Evolutionary conservation across 2,113 vertebrate species (phyloP).

Genomic region (Chitala chitala): DNA sequence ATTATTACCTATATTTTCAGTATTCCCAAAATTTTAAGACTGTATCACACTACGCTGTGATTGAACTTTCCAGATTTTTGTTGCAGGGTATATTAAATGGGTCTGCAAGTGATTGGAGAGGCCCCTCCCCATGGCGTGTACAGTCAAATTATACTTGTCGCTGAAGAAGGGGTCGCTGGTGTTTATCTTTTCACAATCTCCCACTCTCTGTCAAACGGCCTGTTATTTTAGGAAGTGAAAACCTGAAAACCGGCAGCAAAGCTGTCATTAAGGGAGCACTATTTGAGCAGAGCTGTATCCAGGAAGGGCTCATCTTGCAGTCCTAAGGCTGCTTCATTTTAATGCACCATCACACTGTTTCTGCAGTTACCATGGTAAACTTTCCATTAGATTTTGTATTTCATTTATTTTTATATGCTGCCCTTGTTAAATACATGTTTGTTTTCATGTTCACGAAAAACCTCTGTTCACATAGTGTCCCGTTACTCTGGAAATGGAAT

Average conservation of each 20-base stretch:
- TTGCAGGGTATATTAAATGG: not conserved
- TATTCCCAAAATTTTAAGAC: not conserved
- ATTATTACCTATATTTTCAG: too few species aligned
- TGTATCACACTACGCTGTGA: not conserved
- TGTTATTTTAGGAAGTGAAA: slow-evolving; percentile 18
- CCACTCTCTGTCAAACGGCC: slow-evolving; percentile 2
- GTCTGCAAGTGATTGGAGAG: not conserved
- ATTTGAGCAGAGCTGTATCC: too few species aligned
- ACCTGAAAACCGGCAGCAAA: slow-evolving; percentile 9
- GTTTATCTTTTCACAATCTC: slow-evolving; percentile 20
- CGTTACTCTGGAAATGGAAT: too few species aligned
- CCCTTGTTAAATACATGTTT: too few species aligned
- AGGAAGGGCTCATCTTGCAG: not conserved
- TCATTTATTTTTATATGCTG: too few species aligned
- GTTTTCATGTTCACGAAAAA: too few species aligned
- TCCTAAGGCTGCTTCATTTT: not conserved
- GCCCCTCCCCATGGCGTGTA: not conserved
- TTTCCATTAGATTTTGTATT: not conserved
- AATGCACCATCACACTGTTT: not conserved
- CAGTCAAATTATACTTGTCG: not conserved
- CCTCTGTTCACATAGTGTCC: too few species aligned
- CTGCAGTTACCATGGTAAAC: not conserved
- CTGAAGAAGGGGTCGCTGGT: slow-evolving; percentile 1
- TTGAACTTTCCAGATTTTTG: not conserved
- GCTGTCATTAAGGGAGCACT: slow-evolving; percentile 5